A percentile compares a stretch with the other conserved stretches of the same genome.
Evolutionary conservation across 2,797 vertebrate species (phyloP).

Genomic region (Brotula barbata): DNA sequence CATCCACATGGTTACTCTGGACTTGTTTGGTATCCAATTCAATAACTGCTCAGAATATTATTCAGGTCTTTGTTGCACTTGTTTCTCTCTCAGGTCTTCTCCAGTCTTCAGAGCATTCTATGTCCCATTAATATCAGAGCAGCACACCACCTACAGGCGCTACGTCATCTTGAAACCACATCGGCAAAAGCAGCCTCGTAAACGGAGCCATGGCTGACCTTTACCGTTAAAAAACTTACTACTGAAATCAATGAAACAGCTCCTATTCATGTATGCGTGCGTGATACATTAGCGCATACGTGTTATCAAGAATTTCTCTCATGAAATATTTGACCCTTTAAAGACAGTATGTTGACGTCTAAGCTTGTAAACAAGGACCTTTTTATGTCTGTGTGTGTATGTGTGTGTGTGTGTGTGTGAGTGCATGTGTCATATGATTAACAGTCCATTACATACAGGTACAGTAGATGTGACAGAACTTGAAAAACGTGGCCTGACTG

Average conservation of each 20-base stretch:
- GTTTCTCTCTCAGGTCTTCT: constrained; percentile 83
- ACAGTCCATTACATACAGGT: constrained; percentile 17
- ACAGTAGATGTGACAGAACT: constrained; percentile 29
- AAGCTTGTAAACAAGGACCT: not conserved
- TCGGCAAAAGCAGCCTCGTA: constrained; percentile 83
- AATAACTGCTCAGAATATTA: too few species aligned
- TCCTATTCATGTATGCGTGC: constrained; percentile 37
- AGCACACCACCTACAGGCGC: constrained; percentile 86
- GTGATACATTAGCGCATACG: constrained; percentile 25
- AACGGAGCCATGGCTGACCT: constrained; percentile 69
- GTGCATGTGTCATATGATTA: constrained; percentile 35
- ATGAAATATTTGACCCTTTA: constrained; percentile 60
- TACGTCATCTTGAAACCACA: constrained; percentile 92
- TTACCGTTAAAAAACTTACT: constrained; percentile 19
- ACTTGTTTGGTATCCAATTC: too few species aligned
- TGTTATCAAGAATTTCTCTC: constrained; percentile 33
- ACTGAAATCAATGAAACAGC: constrained; percentile 41
- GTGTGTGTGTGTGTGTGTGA: constrained; percentile 23
- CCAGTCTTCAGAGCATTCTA: constrained; percentile 90
- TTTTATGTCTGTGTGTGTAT: constrained; percentile 21
- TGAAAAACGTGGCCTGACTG: constrained; percentile 43
- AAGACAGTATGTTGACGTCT: constrained; percentile 23
- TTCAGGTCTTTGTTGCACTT: not conserved
- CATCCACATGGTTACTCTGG: too few species aligned
- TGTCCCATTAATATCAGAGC: constrained; percentile 90